Conservation (phyloP, 1,140 invertebrate genomes). For the Drosophila rhopaloa region DNA sequence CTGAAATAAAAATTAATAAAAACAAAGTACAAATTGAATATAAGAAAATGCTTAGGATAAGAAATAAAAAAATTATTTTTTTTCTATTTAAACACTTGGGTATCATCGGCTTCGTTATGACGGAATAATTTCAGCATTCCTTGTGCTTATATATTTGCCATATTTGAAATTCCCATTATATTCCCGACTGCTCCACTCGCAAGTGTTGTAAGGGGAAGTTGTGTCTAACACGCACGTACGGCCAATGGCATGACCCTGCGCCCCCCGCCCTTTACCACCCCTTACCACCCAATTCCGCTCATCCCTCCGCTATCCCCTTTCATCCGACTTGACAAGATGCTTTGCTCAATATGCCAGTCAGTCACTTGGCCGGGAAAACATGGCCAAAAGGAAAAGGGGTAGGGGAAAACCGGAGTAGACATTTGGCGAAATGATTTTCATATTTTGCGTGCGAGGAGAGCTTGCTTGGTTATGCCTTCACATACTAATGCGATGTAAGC, state of each 20-base stretch:
- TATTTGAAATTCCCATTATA: constrained; percentile 75
- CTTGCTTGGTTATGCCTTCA: constrained; percentile 41
- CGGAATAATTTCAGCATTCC: constrained; percentile 17
- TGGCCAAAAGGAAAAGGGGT: constrained; percentile 2
- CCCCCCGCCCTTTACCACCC: constrained; percentile 4
- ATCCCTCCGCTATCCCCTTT: constrained; percentile 4
- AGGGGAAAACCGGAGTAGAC: constrained; percentile 16
- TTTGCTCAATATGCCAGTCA: constrained; percentile 77
- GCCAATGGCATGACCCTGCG: constrained; percentile 45
- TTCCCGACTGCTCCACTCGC: constrained; percentile 22
- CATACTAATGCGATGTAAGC: constrained; percentile 45
- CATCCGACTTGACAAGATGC: constrained; percentile 26
- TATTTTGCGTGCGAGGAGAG: constrained; percentile 50
- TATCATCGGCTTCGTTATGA: constrained; percentile 12
- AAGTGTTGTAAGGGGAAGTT: constrained; percentile 65
- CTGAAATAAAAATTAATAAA: no score
- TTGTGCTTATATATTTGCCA: constrained; percentile 51
- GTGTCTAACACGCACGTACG: constrained; percentile 76
- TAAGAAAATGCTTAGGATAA: no score
- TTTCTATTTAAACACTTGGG: not conserved
- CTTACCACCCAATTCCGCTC: not conserved
- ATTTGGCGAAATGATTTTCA: constrained; percentile 76
- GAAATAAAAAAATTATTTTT: no score
- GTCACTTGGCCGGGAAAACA: constrained; percentile 62
- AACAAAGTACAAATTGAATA: no score